Conservation (phyloP, 2,888 invertebrate genomes). For the Oligia latruncula region DNA sequence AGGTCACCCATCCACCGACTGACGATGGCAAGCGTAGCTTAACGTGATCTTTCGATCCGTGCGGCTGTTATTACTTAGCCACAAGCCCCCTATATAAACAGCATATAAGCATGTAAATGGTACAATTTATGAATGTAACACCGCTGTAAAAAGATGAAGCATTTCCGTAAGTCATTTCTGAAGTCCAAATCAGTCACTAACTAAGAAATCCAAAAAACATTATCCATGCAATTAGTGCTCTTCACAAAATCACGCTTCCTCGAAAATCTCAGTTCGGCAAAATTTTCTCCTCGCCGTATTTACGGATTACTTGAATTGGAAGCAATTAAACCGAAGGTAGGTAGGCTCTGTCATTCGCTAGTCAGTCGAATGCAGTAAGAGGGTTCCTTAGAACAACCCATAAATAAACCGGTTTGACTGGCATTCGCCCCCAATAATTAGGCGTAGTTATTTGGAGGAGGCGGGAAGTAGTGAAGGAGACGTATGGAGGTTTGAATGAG, state of each 20-base stretch:
- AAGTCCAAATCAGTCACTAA: slow-evolving; percentile 1
- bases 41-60: too few relatives aligned
- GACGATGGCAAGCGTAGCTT: too few relatives aligned
- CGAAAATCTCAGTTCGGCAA: slow-evolving; percentile 33
- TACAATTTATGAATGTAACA: neutral
- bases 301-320: slow-evolving; percentile 48
- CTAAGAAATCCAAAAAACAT: slow-evolving; percentile 4
- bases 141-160: neutral
- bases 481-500: slow-evolving; percentile 55
- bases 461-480: slow-evolving; percentile 60
- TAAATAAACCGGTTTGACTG: slow-evolving; percentile 63
- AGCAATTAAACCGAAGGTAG: slow-evolving; percentile 57
- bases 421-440: slow-evolving; percentile 62
- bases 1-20: too few relatives aligned
- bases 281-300: slow-evolving; percentile 48
- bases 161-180: neutral
- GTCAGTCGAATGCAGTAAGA: slow-evolving; percentile 54
- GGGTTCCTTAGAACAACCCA: slow-evolving; percentile 46
- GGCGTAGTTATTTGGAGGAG: slow-evolving; percentile 57
- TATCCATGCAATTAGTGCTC: slow-evolving; percentile 37
- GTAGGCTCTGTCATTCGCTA: slow-evolving; percentile 43
- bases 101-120: neutral
- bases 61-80: neutral
- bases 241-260: slow-evolving; percentile 35
- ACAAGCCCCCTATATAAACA: neutral